phyloP scores from a whole-genome alignment of 2,113 vertebrate genomes.

The Scopus umbretta region DNA sequence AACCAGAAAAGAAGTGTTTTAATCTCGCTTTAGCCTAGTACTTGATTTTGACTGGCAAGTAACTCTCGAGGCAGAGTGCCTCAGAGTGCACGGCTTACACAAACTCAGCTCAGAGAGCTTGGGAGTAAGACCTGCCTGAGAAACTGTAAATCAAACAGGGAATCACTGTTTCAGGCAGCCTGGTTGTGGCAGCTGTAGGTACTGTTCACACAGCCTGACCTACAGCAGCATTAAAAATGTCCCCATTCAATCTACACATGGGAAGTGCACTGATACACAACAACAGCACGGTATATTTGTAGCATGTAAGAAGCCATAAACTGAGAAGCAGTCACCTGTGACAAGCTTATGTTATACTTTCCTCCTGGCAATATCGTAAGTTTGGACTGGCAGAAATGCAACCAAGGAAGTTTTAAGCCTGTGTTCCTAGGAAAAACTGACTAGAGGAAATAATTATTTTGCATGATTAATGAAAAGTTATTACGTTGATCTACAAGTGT shows the following conservation, averaged over 20 bases:
- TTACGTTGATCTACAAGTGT: not conserved
- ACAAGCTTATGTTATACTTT: not conserved
- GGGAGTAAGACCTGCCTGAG: not conserved
- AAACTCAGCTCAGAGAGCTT: not conserved
- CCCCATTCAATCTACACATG: accelerated
- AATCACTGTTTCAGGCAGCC: not conserved
- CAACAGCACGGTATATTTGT: not conserved
- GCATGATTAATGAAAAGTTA: not conserved
- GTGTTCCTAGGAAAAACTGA: not conserved
- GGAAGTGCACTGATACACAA: not conserved
- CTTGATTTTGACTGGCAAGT: not conserved
- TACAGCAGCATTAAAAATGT: not conserved
- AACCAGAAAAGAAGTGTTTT: not conserved
- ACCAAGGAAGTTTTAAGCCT: not conserved
- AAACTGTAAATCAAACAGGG: not conserved
- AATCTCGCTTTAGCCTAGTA: not conserved
- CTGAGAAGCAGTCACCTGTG: not conserved
- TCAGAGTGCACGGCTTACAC: not conserved
- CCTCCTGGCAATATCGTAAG: not conserved
- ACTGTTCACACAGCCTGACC: accelerated
- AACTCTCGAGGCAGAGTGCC: not conserved
- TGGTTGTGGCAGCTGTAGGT: not conserved
- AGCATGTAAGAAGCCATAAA: not conserved
- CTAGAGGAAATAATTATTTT: not conserved
- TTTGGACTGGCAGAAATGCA: not conserved